Conservation (phyloP, 2,113 vertebrate species). For the Burhinus oedicnemus region DNA sequence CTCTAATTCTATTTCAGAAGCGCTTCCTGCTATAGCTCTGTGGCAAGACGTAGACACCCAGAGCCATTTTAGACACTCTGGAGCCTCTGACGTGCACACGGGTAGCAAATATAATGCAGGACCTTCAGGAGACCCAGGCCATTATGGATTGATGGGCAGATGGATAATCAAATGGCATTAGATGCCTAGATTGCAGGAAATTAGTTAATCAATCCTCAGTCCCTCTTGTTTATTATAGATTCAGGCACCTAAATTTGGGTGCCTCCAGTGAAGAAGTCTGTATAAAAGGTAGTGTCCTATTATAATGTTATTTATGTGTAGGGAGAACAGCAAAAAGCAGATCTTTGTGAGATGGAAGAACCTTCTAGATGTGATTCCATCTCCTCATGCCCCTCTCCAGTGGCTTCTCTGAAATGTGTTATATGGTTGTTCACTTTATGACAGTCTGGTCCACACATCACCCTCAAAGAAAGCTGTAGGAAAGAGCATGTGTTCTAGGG, state of each 20-base stretch:
- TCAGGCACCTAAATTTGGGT: not conserved
- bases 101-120: not conserved
- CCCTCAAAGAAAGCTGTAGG: not conserved
- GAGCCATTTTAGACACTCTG: not conserved
- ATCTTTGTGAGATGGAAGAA: not conserved
- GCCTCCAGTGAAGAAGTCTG: not conserved
- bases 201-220: not conserved
- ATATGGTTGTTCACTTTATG: not conserved
- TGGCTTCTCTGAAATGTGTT: not conserved
- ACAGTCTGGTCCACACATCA: not conserved
- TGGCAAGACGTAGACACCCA: not conserved
- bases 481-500: not conserved
- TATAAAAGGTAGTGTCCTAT: not conserved
- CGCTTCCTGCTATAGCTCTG: not conserved
- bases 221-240: not conserved
- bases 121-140: not conserved
- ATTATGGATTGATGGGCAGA: not conserved
- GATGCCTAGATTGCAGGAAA: not conserved
- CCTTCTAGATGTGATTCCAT: not conserved
- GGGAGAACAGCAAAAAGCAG: not conserved
- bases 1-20: not conserved
- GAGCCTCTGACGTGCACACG: not conserved
- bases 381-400: not conserved
- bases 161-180: not conserved
- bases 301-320: not conserved